phyloP scores from a whole-genome alignment of 2,113 vertebrate genomes.

The Petaurus breviceps region DNA sequence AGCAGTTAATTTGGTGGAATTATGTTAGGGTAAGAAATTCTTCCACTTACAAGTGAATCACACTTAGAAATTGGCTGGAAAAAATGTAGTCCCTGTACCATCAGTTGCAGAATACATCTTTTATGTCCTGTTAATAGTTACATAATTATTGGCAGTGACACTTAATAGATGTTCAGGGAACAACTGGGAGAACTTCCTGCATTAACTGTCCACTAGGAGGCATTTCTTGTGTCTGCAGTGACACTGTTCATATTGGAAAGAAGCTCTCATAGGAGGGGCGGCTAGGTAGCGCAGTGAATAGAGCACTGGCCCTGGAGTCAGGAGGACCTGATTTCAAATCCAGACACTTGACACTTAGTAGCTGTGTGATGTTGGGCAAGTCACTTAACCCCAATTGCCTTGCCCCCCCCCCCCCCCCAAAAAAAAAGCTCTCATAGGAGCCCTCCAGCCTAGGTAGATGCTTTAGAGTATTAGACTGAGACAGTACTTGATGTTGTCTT shows the following conservation, averaged over 20 bases:
- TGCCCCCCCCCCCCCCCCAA: too few species aligned
- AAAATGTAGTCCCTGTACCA: constrained; percentile 62
- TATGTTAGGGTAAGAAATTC: constrained; percentile 81
- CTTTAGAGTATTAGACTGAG: background rate
- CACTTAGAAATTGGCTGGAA: constrained; percentile 69
- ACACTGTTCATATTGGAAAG: background rate
- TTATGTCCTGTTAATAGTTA: background rate
- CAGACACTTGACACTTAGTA: too few species aligned
- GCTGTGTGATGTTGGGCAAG: too few species aligned
- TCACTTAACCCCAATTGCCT: too few species aligned
- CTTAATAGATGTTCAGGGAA: background rate
- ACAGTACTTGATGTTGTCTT: background rate
- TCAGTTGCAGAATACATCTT: background rate
- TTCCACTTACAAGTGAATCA: constrained; percentile 74
- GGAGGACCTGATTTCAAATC: too few species aligned
- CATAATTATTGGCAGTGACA: background rate
- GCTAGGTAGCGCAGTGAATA: too few species aligned
- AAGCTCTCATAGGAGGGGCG: background rate
- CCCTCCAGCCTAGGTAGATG: background rate
- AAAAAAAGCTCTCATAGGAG: background rate
- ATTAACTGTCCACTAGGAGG: background rate
- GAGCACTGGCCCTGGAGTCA: too few species aligned
- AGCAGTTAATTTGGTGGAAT: constrained; percentile 80
- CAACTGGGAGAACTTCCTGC: background rate
- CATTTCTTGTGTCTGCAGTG: background rate